Percentiles rank a stretch among this genome's conserved stretches.
These are phyloP conservation scores for Tetramorium simillimum DNA, from an alignment of 1,140 invertebrate species.

Conservation along the genomic window DNA sequence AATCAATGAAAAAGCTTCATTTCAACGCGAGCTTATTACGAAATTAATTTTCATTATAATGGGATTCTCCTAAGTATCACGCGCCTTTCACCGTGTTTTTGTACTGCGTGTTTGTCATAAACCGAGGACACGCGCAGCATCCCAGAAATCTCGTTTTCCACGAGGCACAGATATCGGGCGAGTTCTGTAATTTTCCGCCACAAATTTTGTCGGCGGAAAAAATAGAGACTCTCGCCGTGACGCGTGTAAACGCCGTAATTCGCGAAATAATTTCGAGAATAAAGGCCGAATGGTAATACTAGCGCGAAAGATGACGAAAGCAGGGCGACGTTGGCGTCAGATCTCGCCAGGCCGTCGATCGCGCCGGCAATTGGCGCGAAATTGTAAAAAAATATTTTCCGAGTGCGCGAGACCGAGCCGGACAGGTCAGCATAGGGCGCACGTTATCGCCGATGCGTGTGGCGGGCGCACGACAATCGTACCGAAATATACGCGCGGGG, in stretches of 20 bases:
- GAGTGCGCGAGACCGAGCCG: background rate
- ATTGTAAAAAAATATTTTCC: constrained; percentile 51
- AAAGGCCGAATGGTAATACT: background rate
- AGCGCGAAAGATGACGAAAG: background rate
- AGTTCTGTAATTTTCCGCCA: background rate
- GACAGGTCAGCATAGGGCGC: background rate
- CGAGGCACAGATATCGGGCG: background rate
- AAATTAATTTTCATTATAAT: constrained; percentile 58
- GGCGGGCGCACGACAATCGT: constrained; percentile 31
- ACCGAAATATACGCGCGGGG: constrained; percentile 44
- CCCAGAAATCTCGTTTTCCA: background rate
- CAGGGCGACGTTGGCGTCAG: background rate
- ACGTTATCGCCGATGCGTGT: constrained; percentile 29
- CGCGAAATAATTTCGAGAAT: background rate
- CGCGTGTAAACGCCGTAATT: no score
- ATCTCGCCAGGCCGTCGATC: constrained; percentile 1
- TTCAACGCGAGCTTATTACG: constrained; percentile 56
- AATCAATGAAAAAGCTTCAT: constrained; percentile 61
- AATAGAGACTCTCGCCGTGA: background rate
- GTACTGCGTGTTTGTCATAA: background rate
- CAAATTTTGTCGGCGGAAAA: background rate
- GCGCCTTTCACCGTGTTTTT: constrained; percentile 1
- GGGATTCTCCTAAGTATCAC: constrained; percentile 18
- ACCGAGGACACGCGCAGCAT: background rate
- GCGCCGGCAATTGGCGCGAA: constrained; percentile 42